Evolutionary conservation across 2,797 vertebrate species (phyloP), one percentile per base, ranked within the genome.

Genomic region (Erithacus rubecula): DNA sequence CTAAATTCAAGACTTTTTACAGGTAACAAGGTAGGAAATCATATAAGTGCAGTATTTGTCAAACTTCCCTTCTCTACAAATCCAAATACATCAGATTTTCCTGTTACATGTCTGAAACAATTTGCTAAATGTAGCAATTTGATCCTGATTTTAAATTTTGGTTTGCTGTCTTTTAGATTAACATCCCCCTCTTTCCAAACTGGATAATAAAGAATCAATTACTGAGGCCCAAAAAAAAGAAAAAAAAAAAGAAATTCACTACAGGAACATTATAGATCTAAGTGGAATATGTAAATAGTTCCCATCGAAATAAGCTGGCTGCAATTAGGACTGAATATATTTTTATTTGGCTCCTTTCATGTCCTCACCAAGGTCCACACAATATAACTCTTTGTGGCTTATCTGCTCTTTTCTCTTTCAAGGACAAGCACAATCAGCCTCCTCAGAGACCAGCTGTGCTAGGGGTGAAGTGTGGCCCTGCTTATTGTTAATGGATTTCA

Each of bases 301-400:
- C 53, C 71, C 43, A 68, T 85, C 44, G 58, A 93, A 94, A 89
- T 81, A 89, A 86, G 30, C 34, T 44, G 71, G 27, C 53, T 85
- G 53, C 46, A 91, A 20, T 94, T 26, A 89, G 39, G 32, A 56
- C 37, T 77, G 37, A 60, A 78, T 75, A 9, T 68, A 62, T 89
- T 92, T 92, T 89, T 37, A 87, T 64, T 53, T 78, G 76, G 37
- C 49, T 85, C 60, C 89, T 95, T 95, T 95, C 84, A 87, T 86
- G 67, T 95, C 84, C 64, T 81, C 62, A 71, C 71, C 46, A 67
- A 32, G 56, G 37, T 53, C 69, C 79, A 91, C 9, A 75, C 83
- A 93, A 51, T 39, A 15, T 77, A 81, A 71, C n/a, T 60, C 91
- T 89, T 76, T 91, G 87, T 74, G 91, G 71, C 49, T 77, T 87